Conservation (phyloP, 2,797 vertebrate genomes). For the Gobio occitaniae region DNA sequence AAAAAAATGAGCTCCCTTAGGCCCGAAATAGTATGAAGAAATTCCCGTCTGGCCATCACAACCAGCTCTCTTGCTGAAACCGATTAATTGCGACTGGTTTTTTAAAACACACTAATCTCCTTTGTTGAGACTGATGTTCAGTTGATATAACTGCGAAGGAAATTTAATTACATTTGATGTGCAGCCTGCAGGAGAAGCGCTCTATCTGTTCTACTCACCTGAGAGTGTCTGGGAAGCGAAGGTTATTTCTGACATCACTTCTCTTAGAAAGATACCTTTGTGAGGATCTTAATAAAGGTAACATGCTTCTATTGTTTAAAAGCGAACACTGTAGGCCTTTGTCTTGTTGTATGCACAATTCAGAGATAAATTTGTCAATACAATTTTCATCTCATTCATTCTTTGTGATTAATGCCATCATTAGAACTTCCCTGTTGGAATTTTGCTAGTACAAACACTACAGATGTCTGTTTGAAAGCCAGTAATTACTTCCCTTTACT, state of each 20-base stretch:
- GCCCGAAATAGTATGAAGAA: slow-evolving; percentile 39
- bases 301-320: slow-evolving; percentile 22
- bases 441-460: not conserved
- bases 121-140: slow-evolving; percentile 55
- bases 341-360: not conserved
- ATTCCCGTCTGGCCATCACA: slow-evolving; percentile 46
- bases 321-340: slow-evolving; percentile 14
- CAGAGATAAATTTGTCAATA: not conserved
- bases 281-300: slow-evolving; percentile 32
- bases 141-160: slow-evolving; percentile 52
- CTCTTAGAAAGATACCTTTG: slow-evolving; percentile 32
- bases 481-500: slow-evolving; percentile 8
- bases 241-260: slow-evolving; percentile 47
- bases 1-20: slow-evolving; percentile 37
- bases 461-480: not conserved
- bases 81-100: slow-evolving; percentile 51
- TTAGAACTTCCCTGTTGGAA: not conserved
- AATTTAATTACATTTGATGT: slow-evolving; percentile 59
- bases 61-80: slow-evolving; percentile 55
- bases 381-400: not conserved
- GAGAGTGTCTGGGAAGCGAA: slow-evolving; percentile 36
- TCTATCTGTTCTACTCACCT: slow-evolving; percentile 47
- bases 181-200: slow-evolving; percentile 48
- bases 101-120: slow-evolving; percentile 51
- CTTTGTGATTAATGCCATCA: not conserved